Evolutionary conservation across 2,797 vertebrate genomes (phyloP).

Genomic region (Semaprochilodus insignis): DNA sequence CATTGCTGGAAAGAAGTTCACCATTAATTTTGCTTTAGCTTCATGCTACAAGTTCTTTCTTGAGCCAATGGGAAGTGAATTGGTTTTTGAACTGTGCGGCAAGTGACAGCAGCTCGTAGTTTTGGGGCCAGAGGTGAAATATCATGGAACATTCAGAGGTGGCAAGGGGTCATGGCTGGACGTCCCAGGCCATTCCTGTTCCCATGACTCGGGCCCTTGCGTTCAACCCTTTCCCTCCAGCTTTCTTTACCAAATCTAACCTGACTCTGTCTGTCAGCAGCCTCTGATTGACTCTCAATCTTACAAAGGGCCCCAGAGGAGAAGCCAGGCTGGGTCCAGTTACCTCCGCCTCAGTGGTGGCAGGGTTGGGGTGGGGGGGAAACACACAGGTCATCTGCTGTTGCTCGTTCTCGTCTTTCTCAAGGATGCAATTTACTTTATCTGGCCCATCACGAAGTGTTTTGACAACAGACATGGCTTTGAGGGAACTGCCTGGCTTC

Average conservation of each 20-base stretch:
- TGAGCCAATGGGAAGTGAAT: not conserved
- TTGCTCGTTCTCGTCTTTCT: conserved; percentile 65
- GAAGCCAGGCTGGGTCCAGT: conserved; percentile 76
- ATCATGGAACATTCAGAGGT: conserved; percentile 54
- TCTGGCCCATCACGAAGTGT: conserved; percentile 73
- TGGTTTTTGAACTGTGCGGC: not conserved
- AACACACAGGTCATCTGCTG: conserved; percentile 77
- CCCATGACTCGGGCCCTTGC: conserved; percentile 60
- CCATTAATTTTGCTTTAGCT: not conserved
- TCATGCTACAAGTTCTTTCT: not conserved
- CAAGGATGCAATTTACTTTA: conserved; percentile 74
- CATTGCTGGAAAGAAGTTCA: not conserved
- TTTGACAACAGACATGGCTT: conserved; percentile 76
- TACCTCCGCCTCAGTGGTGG: conserved; percentile 78
- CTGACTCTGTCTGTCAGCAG: conserved; percentile 81
- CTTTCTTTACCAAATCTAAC: conserved; percentile 77
- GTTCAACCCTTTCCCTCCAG: conserved; percentile 68
- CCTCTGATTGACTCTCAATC: conserved; percentile 79
- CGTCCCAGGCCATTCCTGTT: conserved; percentile 67
- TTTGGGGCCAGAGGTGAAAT: conserved; percentile 50
- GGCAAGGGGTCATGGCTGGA: conserved; percentile 72
- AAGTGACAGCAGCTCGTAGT: conserved; percentile 48
- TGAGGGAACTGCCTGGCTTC: conserved; percentile 56
- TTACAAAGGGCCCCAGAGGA: conserved; percentile 79
- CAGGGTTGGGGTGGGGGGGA: conserved; percentile 28